Percentiles rank a stretch among this genome's conserved stretches.
Evolutionary conservation across 2,797 vertebrate species (phyloP).

Genomic region (Halcyon leucocephala): DNA sequence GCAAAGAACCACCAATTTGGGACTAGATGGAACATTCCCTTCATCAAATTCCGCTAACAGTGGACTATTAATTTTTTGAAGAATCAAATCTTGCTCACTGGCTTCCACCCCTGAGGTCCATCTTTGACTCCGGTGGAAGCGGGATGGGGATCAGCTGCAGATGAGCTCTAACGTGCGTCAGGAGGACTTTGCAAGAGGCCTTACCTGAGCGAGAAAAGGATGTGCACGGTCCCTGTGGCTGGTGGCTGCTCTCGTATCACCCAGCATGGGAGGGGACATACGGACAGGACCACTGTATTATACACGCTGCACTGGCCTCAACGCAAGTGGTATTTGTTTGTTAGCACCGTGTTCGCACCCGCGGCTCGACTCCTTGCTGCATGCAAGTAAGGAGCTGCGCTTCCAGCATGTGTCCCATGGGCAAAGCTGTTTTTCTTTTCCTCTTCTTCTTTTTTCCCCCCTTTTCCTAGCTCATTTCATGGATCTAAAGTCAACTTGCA

Average conservation of each 20-base stretch:
- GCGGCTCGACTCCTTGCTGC: neutral
- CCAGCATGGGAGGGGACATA: accelerated
- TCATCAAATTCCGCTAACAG: accelerated
- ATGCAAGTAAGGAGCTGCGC: neutral
- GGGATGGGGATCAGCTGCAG: neutral
- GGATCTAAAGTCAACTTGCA: neutral
- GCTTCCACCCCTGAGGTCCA: accelerated
- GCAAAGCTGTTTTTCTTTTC: neutral
- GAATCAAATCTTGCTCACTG: neutral
- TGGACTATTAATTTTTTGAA: neutral
- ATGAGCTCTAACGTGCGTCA: accelerated
- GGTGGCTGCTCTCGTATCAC: neutral
- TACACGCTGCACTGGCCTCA: neutral
- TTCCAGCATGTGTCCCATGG: slow-evolving; percentile 13
- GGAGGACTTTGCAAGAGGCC: neutral
- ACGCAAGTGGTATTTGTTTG: neutral
- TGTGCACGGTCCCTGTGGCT: accelerated
- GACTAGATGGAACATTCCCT: neutral
- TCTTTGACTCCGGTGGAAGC: neutral
- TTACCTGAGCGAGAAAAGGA: neutral
- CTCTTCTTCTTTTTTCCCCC: no score
- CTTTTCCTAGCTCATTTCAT: neutral
- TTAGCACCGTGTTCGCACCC: neutral
- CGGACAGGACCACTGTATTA: neutral
- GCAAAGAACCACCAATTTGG: neutral